Percentiles rank a stretch among this genome's conserved stretches.
These are phyloP conservation scores for Hemitrygon akajei DNA, from an alignment of 2,797 vertebrate species.

Conservation along the genomic window DNA sequence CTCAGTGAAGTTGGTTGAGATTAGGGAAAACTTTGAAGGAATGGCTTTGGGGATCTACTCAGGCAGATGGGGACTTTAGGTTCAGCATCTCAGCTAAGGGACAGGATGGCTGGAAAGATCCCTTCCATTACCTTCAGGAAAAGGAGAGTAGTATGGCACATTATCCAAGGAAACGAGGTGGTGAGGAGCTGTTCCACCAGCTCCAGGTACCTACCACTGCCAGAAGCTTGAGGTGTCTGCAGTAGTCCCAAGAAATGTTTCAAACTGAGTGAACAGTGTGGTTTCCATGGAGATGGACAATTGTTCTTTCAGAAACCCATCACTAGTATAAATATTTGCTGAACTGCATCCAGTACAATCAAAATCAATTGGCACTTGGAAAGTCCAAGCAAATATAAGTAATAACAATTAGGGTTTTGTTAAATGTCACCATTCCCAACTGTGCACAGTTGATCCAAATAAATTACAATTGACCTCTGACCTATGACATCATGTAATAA, in stretches of 20 bases:
- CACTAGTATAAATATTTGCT: background rate
- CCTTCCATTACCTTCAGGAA: background rate
- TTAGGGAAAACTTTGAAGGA: background rate
- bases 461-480: background rate
- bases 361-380: background rate
- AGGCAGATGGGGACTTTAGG: too few species aligned
- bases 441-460: background rate
- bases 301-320: background rate
- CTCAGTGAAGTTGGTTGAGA: background rate
- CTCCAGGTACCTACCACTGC: background rate
- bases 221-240: background rate
- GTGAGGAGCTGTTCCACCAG: background rate
- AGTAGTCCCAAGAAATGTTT: background rate
- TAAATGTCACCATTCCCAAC: background rate
- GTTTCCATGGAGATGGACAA: constrained; percentile 6
- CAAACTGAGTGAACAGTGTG: background rate
- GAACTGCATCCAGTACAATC: background rate
- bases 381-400: background rate
- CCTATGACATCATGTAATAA: background rate
- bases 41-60: background rate
- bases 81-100: background rate
- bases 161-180: background rate
- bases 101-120: background rate
- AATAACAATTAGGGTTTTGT: background rate
- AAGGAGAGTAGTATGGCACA: background rate